phyloP scores from a whole-genome alignment of 2,888 invertebrate genomes.

The Eupithecia insigniata region DNA sequence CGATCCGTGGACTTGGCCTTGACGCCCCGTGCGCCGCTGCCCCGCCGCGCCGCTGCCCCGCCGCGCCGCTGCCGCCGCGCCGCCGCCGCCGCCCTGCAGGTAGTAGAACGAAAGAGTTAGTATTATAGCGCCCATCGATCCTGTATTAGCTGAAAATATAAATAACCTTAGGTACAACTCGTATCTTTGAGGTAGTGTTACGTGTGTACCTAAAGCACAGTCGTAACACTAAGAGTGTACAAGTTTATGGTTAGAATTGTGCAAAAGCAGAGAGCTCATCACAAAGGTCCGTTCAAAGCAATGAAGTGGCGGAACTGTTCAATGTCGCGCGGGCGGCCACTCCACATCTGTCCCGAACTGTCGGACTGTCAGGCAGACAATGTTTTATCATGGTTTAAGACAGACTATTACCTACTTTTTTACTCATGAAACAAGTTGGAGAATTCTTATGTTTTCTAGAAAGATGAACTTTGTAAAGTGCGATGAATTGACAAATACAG shows the following conservation, averaged over 20 bases:
- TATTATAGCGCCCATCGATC: too few relatives aligned
- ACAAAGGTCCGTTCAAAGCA: not conserved
- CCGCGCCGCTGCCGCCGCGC: too few relatives aligned
- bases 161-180: not conserved
- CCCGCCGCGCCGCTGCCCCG: too few relatives aligned
- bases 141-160: not conserved
- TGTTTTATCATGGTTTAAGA: not conserved
- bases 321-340: not conserved
- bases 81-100: too few relatives aligned
- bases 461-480: too few relatives aligned
- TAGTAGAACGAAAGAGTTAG: too few relatives aligned
- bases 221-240: too few relatives aligned
- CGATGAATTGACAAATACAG: too few relatives aligned
- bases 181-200: not conserved
- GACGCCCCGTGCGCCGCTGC: too few relatives aligned
- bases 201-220: too few relatives aligned
- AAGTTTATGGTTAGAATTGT: not conserved
- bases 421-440: not conserved
- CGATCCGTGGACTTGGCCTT: too few relatives aligned
- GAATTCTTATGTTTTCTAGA: not conserved
- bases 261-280: not conserved
- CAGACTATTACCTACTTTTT: too few relatives aligned
- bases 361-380: not conserved
- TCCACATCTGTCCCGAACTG: not conserved
- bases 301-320: constrained; percentile 10